A percentile compares a stretch with the other conserved stretches of the same genome.
Conservation (phyloP, 2,888 invertebrate genomes). For the Beris morrisii region DNA sequence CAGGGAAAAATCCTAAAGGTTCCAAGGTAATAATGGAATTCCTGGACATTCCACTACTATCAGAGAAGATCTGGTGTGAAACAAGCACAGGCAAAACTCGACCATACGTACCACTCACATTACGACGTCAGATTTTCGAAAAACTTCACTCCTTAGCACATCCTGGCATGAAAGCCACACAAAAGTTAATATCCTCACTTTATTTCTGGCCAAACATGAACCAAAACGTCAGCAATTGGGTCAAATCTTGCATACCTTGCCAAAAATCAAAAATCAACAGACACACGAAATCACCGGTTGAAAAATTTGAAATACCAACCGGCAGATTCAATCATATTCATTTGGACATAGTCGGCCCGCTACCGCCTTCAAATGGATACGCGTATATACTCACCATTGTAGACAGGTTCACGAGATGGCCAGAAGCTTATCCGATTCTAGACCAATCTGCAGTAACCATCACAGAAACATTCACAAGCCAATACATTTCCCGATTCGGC, state of each 20-base stretch:
- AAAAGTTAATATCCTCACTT: neutral
- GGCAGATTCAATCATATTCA: neutral
- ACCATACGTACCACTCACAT: too few species aligned
- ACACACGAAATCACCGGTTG: neutral
- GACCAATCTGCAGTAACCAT: constrained; percentile 11
- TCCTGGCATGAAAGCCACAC: neutral
- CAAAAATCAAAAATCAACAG: constrained; percentile 1
- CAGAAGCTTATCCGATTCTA: neutral
- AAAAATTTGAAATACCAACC: neutral
- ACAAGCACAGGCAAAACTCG: neutral
- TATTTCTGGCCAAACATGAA: constrained; percentile 22
- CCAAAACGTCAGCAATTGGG: constrained; percentile 3
- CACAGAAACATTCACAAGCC: neutral
- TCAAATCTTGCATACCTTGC: constrained; percentile 8
- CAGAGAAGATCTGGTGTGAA: too few species aligned
- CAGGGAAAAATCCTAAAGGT: too few species aligned
- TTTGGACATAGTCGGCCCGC: neutral
- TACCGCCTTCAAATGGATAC: constrained; percentile 10
- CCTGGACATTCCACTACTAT: too few species aligned
- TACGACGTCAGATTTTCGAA: neutral
- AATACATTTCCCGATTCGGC: constrained; percentile 22
- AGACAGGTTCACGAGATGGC: too few species aligned
- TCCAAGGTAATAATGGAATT: too few species aligned
- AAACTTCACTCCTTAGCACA: constrained; percentile 8
- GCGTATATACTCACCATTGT: neutral